Evolutionary conservation across 2,888 invertebrate species (phyloP).

Genomic region (Melanostoma mellinum): DNA sequence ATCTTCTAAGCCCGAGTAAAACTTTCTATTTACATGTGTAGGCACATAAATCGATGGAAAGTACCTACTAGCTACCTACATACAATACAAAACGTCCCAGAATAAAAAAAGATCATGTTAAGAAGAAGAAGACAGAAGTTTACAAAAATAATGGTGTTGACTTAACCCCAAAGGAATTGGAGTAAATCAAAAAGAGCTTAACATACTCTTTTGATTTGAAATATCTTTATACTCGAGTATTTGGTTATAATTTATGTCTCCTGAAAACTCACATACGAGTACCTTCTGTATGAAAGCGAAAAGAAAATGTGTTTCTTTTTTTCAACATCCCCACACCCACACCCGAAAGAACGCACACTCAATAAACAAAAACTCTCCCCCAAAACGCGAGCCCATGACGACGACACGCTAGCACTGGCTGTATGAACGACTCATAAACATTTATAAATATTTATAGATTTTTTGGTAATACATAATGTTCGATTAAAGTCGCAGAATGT

Average conservation of each 20-base stretch:
- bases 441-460: conserved; percentile 71
- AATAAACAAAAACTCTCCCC: conserved; percentile 41
- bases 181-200: conserved; percentile 64
- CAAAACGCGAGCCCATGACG: background rate
- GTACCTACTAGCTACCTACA: background rate
- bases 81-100: background rate
- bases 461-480: conserved; percentile 31
- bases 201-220: conserved; percentile 32
- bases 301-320: conserved; percentile 39
- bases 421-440: conserved; percentile 58
- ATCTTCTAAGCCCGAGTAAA: conserved; percentile 5
- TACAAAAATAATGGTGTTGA: conserved; percentile 61
- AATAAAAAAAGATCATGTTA: background rate
- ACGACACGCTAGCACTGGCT: background rate
- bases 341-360: conserved; percentile 11
- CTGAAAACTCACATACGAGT: conserved; percentile 56
- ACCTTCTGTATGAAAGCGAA: conserved; percentile 37
- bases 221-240: background rate
- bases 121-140: background rate
- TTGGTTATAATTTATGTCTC: conserved; percentile 54
- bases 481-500: conserved; percentile 52
- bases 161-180: conserved; percentile 53
- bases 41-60: conserved; percentile 2
- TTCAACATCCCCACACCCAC: background rate
- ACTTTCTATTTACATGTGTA: conserved; percentile 18